Base-by-base conservation (phyloP, 2,888 invertebrate genomes). In the Hypercompe scribonia region DNA sequence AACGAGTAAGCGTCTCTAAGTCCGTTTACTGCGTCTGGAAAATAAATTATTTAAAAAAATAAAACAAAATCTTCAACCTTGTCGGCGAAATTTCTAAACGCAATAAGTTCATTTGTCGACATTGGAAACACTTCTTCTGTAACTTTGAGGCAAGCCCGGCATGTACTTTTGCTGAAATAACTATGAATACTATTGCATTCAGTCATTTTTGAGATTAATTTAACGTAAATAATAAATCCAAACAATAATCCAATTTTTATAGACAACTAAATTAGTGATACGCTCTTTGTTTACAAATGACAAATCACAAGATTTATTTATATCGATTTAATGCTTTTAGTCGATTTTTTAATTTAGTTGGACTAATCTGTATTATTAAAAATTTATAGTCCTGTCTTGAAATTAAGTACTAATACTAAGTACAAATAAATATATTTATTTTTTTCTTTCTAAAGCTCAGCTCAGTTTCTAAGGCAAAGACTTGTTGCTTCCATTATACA, bases 91-190 rank as follows among this genome's bases (percentile, higher is more conserved):
- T 75, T 83, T 81, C 78, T 74, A 78, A 89, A 92, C 24, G 81
- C 74, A 4, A 82, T 84, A 76, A 86, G 81, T 74, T 90, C 88
- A 0, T 85, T 81, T 46, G 58, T 10, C 15, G 86, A 83, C 89
- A 93, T 90, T 7, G 85, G 75, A 70, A 78, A 81, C 3, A 91
- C 74, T 34, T 83, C 76, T 65, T 87, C 81, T 5, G 81, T 79
- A 11, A 78, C 79, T 77, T 76, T 83, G 1, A 93, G 82, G 70
- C 93, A 93, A 33, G 86, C 84, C 18, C 88, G 83, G 71, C 93
- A 93, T 21, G 77, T 84, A 34, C 80, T 81, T 63, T 84, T 76
- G 28, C 76, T 72, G 36, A 79, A 76, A 3, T 42, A 39, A 1
- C 24, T 39, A 67, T 73, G 66, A 78, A 78, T 77, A 61, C 46